Conservation (phyloP, 1,140 invertebrate species). For the Palaemon carinicauda region DNA sequence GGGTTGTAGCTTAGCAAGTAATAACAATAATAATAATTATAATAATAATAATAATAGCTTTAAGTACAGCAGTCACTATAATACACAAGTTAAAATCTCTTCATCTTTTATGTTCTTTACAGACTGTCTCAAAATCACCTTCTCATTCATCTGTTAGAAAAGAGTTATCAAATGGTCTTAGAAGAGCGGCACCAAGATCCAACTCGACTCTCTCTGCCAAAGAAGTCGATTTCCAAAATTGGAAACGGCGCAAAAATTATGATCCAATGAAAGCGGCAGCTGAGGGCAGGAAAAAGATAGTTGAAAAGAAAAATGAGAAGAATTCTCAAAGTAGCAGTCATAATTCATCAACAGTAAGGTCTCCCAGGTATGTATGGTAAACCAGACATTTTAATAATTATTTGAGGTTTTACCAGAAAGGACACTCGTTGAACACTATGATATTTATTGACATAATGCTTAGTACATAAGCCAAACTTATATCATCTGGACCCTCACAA, state of each 20-base stretch:
- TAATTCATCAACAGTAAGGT: constrained; percentile 20
- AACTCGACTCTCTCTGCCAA: constrained; percentile 74
- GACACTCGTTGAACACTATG: too few species aligned
- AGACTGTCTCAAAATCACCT: constrained; percentile 55
- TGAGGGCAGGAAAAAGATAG: constrained; percentile 73
- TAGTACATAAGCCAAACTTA: too few species aligned
- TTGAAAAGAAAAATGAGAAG: constrained; percentile 38
- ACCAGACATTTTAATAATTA: background rate
- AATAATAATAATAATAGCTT: too few species aligned
- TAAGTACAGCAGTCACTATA: too few species aligned
- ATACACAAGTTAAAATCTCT: too few species aligned
- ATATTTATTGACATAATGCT: too few species aligned
- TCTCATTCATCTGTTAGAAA: constrained; percentile 38
- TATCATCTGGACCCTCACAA: too few species aligned
- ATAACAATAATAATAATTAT: too few species aligned
- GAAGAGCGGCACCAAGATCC: constrained; percentile 64
- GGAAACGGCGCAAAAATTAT: constrained; percentile 89
- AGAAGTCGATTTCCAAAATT: constrained; percentile 88
- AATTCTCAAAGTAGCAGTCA: background rate
- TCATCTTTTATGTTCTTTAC: too few species aligned
- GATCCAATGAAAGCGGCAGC: constrained; percentile 86
- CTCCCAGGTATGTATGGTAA: constrained; percentile 38
- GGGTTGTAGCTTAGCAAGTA: too few species aligned
- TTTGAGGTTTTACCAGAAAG: background rate
- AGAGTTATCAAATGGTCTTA: background rate